phyloP scores from a whole-genome alignment of 2,797 vertebrate species.

The Myripristis murdjan region DNA sequence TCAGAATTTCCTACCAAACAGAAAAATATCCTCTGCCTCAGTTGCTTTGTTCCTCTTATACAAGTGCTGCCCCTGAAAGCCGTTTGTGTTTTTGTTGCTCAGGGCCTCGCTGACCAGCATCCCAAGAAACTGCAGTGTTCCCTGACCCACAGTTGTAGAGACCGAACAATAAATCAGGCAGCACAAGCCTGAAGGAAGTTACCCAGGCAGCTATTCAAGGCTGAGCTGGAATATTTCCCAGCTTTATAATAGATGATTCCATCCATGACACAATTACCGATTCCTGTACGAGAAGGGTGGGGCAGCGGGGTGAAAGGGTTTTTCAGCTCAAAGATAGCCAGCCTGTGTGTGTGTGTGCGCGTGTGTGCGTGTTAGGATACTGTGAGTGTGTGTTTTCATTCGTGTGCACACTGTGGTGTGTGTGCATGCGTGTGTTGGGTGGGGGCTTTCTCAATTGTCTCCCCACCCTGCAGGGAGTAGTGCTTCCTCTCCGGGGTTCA shows the following conservation, averaged over 20 bases:
- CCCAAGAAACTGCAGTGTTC: no score
- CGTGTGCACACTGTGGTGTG: background rate
- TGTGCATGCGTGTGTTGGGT: constrained; percentile 55
- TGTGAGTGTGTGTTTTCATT: constrained; percentile 15
- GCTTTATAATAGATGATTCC: constrained; percentile 33
- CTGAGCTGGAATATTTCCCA: constrained; percentile 28
- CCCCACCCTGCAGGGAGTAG: constrained; percentile 80
- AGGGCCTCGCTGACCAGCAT: no score
- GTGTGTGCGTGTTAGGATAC: constrained; percentile 13
- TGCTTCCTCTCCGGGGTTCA: constrained; percentile 82
- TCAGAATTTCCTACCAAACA: no score
- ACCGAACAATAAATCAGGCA: background rate
- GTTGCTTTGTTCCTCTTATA: no score
- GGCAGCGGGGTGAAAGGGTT: constrained; percentile 25
- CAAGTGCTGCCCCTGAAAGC: no score
- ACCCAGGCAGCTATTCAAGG: constrained; percentile 20
- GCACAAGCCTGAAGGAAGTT: constrained; percentile 22
- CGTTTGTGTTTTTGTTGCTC: no score
- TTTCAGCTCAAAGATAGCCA: constrained; percentile 25
- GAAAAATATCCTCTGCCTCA: no score
- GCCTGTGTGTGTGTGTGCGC: constrained; percentile 20
- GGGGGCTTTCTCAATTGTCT: constrained; percentile 70
- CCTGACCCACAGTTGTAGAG: no score
- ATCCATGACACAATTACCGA: constrained; percentile 44
- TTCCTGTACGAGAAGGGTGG: constrained; percentile 45